Base-by-base conservation (phyloP, 1,140 invertebrate species). In the Drosophila fuyamai region DNA sequence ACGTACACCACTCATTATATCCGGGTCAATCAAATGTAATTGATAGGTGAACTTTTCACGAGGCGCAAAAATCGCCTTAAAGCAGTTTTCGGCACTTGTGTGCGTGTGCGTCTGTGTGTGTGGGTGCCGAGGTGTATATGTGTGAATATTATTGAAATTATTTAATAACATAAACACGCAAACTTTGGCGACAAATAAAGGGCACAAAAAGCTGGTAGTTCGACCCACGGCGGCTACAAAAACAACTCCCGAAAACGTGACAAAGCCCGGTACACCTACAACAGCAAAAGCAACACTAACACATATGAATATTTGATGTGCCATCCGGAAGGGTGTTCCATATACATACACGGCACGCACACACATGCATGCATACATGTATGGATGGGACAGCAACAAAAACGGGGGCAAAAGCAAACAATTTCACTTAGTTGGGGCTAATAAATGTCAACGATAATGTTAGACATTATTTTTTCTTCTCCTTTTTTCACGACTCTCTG, bases 361-460 rank as follows among this genome's bases (percentile, higher is more conserved):
- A 32, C 61, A 72, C 32, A 58, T 8, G 56, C 16, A 14, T 56
- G 27, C 29, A 59, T 47, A 40, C 46, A 50, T 16, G 38, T 16
- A 32, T 48, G 61, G 48, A n/a, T 23, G 23, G 23, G 38, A 27
- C 29, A 58, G 32, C 50, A 67, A 35, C 55, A 79, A 81, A 63
- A 81, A 72, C 44, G 51, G 60, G 59, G 71, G 57, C 60, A 67
- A 79, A 73, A 73, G 71, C 76, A 79, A 85, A 78, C 70, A 81
- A 76, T 75, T 79, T 86, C 82, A 82, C 82, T 86, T 86, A 82
- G 82, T 79, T 79, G 71, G 47, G 70, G 59, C 82, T 86, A 86
- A 86, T 86, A 86, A 86, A 86, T 86, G 82, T 86, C 82, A 86
- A 86, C 76, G 82, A 86, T 86, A 86, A 86, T 86, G 82, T 86